Evolutionary conservation across 2,797 vertebrate species (phyloP), one percentile per base, ranked within the genome.

Genomic region (Lates japonicus): DNA sequence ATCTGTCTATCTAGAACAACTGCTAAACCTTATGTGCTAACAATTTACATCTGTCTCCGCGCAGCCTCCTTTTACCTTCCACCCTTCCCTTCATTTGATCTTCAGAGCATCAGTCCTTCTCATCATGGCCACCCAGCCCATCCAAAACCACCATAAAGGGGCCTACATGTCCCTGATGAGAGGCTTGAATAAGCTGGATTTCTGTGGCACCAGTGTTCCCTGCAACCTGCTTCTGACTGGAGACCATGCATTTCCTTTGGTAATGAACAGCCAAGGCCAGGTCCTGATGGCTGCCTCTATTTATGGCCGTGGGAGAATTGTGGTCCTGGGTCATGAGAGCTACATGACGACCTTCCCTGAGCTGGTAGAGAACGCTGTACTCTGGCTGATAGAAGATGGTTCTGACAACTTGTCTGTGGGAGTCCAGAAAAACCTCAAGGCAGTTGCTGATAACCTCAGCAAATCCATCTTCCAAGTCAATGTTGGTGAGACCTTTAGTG

Each of bases 231-330:
- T 96, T 8, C 91, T 97, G 10, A 92, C 35, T 4, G 95, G 96
- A 49, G 91, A 95, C 51, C 70, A 93, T 0, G 88, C 95, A 60
- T 96, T 96, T 82, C 96, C 95, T 0, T 86, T 97, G 55, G 89
- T 12, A 42, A 83, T 91, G 74, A 89, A 91, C 76, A 87, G 76
- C 55, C 25, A 71, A 72, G 94, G 93, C 14, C 94, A 97, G 62
- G 92, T 95, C 33, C 87, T 96, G 55, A 94, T 96, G 58, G 96
- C 96, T 0, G 96, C 95, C 3, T 96, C 96, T n/a, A 87, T 71
- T 65, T 97, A 96, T 0, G 94, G 96, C 33, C 49, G 29, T 31
- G 96, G 96, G 52, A 92, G 92, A 57, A 88, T 97, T 5, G 92
- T 97, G 31, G 94, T 95, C 14, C 7, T 95, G 22, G 88, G 96